phyloP scores from a whole-genome alignment of 2,797 vertebrate genomes.

The Rhadinocentrus ornatus region DNA sequence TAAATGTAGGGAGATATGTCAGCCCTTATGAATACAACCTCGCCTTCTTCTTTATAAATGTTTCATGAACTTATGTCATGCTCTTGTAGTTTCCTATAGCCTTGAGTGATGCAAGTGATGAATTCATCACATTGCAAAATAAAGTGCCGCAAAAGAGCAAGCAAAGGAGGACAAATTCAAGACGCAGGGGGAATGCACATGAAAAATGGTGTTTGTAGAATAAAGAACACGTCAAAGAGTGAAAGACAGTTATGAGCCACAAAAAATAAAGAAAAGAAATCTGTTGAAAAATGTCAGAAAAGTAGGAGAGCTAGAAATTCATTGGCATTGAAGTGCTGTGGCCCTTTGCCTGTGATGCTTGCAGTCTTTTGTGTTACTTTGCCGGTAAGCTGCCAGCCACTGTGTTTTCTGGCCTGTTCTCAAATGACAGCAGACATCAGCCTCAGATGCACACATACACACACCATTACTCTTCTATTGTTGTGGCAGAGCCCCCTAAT shows the following conservation, averaged over 20 bases:
- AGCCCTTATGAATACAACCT: slow-evolving; percentile 51
- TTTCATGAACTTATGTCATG: slow-evolving; percentile 74
- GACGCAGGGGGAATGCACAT: neutral
- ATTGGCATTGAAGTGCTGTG: slow-evolving; percentile 33
- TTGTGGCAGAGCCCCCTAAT: slow-evolving; percentile 71
- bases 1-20: slow-evolving; percentile 56
- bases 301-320: slow-evolving; percentile 30
- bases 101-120: slow-evolving; percentile 51
- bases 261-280: slow-evolving; percentile 48
- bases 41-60: slow-evolving; percentile 64
- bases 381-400: slow-evolving; percentile 61
- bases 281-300: slow-evolving; percentile 50
- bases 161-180: slow-evolving; percentile 1
- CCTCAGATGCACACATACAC: slow-evolving; percentile 59
- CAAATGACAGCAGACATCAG: slow-evolving; percentile 75
- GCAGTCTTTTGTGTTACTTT: slow-evolving; percentile 63
- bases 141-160: slow-evolving; percentile 36
- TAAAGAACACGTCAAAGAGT: slow-evolving; percentile 24
- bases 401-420: slow-evolving; percentile 67
- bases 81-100: slow-evolving; percentile 47
- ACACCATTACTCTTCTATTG: slow-evolving; percentile 68
- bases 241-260: slow-evolving; percentile 32
- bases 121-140: slow-evolving; percentile 52
- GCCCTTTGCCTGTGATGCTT: slow-evolving; percentile 48
- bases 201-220: slow-evolving; percentile 15